Evolutionary conservation across 30 jellyfish, hydroid and myxozoan species (phyloP).

Genomic region (Aurelia aurita): DNA sequence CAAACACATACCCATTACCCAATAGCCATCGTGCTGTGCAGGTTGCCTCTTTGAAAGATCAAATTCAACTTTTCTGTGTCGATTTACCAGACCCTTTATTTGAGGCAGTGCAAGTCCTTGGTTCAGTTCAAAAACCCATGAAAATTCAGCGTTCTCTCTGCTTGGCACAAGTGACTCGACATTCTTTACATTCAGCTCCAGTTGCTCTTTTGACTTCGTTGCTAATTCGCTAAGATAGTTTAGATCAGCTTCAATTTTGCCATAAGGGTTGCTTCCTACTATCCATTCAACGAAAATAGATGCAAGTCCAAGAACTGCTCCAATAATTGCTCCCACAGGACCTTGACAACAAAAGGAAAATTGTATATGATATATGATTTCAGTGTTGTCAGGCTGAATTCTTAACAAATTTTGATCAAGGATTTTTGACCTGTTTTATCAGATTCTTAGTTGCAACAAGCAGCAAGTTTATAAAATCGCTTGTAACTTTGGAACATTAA

Average conservation of each 20-base stretch:
- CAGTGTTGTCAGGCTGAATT: too few relatives aligned
- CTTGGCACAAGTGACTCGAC: constrained; percentile 28
- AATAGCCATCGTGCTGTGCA: constrained; percentile 23
- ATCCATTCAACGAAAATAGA: constrained; percentile 28
- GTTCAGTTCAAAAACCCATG: constrained; percentile 38
- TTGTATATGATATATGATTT: too few relatives aligned
- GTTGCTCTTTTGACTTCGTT: constrained; percentile 23
- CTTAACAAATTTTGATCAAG: too few relatives aligned
- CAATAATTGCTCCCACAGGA: constrained; percentile 44
- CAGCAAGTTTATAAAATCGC: too few relatives aligned
- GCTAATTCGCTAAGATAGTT: constrained; percentile 8
- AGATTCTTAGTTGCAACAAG: too few relatives aligned
- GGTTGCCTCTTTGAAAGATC: neutral
- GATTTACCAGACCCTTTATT: too few relatives aligned
- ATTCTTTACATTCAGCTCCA: constrained; percentile 8
- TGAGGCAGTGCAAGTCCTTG: constrained; percentile 13
- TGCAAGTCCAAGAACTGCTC: constrained; percentile 42
- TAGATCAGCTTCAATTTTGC: constrained; percentile 10
- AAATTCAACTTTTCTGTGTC: too few relatives aligned
- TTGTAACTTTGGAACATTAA: too few relatives aligned
- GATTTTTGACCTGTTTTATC: too few relatives aligned
- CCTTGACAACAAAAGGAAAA: neutral
- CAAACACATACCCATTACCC: constrained; percentile 4
- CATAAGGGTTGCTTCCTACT: constrained; percentile 35
- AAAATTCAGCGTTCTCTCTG: constrained; percentile 17